phyloP scores from a whole-genome alignment of 2,113 vertebrate genomes.

The Protomyctophum bolini region DNA sequence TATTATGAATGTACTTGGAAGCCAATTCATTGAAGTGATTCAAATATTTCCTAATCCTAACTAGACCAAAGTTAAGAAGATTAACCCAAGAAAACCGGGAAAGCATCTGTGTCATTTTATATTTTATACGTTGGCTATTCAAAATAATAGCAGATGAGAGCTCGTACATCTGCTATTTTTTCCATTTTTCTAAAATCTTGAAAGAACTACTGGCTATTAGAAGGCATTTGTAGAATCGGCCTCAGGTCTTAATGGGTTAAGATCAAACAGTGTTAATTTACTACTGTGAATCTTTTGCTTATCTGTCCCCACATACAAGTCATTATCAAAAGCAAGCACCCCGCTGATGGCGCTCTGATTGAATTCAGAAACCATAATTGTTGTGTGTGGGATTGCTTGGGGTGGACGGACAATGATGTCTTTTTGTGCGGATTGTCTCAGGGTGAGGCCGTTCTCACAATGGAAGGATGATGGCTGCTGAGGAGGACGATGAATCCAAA shows the following conservation, averaged over 20 bases:
- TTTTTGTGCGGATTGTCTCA: slow-evolving; percentile 31
- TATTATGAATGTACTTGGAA: slow-evolving; percentile 65
- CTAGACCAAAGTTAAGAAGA: slow-evolving; percentile 70
- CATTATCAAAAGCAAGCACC: slow-evolving; percentile 65
- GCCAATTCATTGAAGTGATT: slow-evolving; percentile 77
- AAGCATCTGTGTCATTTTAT: too few relatives aligned
- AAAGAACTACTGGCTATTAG: too few relatives aligned
- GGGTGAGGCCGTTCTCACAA: slow-evolving; percentile 22
- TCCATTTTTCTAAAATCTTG: too few relatives aligned
- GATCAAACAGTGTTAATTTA: slow-evolving; percentile 77
- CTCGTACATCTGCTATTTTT: too few relatives aligned
- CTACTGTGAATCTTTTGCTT: slow-evolving; percentile 62
- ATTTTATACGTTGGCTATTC: too few relatives aligned
- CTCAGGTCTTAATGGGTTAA: too few relatives aligned
- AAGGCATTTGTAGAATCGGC: too few relatives aligned
- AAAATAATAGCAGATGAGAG: too few relatives aligned
- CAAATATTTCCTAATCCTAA: slow-evolving; percentile 64
- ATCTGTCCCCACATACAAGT: slow-evolving; percentile 56
- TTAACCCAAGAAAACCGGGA: slow-evolving; percentile 16
- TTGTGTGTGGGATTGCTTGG: slow-evolving; percentile 50
- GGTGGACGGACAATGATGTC: slow-evolving; percentile 39
- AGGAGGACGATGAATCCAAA: slow-evolving; percentile 3
- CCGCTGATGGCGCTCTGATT: slow-evolving; percentile 57
- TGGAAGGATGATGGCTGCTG: slow-evolving; percentile 32
- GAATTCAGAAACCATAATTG: slow-evolving; percentile 59